Base-by-base conservation (phyloP, 1,140 invertebrate genomes). In the Vollenhovia emeryi region DNA sequence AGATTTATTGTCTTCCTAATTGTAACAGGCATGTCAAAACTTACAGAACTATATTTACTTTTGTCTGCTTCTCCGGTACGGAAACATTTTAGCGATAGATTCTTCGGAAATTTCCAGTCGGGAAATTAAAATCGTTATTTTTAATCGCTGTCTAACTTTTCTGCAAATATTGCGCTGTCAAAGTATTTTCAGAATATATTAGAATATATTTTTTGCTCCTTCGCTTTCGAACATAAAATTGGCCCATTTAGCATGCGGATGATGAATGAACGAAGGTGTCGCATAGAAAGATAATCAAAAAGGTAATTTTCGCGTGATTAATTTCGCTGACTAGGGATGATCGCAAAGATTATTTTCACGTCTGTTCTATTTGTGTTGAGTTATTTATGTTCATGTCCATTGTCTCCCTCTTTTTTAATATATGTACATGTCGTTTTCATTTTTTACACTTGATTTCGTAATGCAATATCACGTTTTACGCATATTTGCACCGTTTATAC, bases 401-500 rank as follows among this genome's bases (percentile, higher is more conserved):
- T 9, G 4, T 52, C 55, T 36, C 3, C 5, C 6, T 13, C 13
- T 36, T 3, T 73, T 55, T 36, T 50, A 27, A 45, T 5, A 36
- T 66, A 4, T 33, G 11, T 18, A 68, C 36, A 24, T 43, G 6
- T 24, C n/a, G n/a, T 55, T 55, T 55, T 50, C 21, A 21, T 36
- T 74, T 55, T 36, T 52, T 36, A 55, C 11, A 55, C 36, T 55
- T 40, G 13, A 55, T 36, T 30, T 73, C 27, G 13, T 15, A 73
- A 52, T 50, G 18, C 1, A 52, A 24, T 68, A 68, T 68, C 9
- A 43, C 13, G 24, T 68, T 45, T 45, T 48, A 48, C n/a, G 21
- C 21, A 68, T n/a, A n/a, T 69, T 69, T 69, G 8, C 43, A 48
- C n/a, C 30, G 13, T 73, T 55, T 55, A 57, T 50, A 33, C 33